Conservation (phyloP, 2,888 invertebrate genomes). For the Schrankia costaestrigalis region DNA sequence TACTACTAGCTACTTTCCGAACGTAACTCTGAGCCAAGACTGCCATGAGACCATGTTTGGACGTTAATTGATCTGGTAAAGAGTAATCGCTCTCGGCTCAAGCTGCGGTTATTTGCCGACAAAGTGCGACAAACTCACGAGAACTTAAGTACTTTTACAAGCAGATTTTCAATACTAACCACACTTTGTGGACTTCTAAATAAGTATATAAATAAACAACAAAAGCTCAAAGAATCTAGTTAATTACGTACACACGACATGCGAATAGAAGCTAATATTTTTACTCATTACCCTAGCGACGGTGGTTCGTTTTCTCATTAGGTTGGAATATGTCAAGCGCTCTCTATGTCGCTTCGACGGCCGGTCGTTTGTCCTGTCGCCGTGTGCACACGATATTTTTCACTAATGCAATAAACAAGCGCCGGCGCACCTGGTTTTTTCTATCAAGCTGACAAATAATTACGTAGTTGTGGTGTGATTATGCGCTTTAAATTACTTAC, state of each 20-base stretch:
- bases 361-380: constrained; percentile 61
- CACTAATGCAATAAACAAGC: constrained; percentile 58
- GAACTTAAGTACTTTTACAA: too few species aligned
- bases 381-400: constrained; percentile 56
- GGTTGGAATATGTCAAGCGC: constrained; percentile 56
- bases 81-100: too few species aligned
- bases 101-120: too few species aligned
- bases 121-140: too few species aligned
- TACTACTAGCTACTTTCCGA: too few species aligned
- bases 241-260: constrained; percentile 55
- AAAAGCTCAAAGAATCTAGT: constrained; percentile 36
- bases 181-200: too few species aligned
- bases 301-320: constrained; percentile 55
- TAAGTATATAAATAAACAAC: too few species aligned
- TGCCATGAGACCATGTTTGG: too few species aligned
- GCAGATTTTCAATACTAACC: too few species aligned
- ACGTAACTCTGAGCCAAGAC: too few species aligned
- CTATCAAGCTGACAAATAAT: constrained; percentile 55
- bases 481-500: constrained; percentile 2
- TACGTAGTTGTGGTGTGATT: constrained; percentile 41
- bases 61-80: too few species aligned
- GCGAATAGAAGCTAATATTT: constrained; percentile 59
- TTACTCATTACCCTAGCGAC: constrained; percentile 59
- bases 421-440: constrained; percentile 57
- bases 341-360: constrained; percentile 48